phyloP scores from a whole-genome alignment of 2,888 invertebrate species.

The Ectemnius continuus region DNA sequence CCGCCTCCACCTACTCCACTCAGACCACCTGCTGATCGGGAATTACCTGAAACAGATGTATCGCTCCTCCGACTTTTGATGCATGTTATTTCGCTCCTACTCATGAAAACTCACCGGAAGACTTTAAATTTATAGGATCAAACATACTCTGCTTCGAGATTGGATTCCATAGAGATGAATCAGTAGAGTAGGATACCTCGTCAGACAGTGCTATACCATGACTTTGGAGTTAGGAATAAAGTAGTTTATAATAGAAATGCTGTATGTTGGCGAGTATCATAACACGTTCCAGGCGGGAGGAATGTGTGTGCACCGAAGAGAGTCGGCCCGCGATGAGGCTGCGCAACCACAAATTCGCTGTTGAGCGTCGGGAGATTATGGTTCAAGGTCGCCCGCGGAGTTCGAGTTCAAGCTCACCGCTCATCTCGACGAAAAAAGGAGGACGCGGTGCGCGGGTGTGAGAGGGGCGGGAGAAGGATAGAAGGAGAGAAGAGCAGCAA shows the following conservation, averaged over 20 bases:
- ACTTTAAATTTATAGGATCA: neutral
- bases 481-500: neutral
- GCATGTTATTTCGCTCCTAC: neutral
- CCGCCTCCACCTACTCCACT: slow-evolving; percentile 29
- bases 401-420: slow-evolving; percentile 45
- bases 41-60: slow-evolving; percentile 48
- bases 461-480: neutral
- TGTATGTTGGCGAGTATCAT: too few species aligned
- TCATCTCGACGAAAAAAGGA: slow-evolving; percentile 34
- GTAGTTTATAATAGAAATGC: too few species aligned
- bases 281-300: slow-evolving; percentile 1
- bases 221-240: too few species aligned
- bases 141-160: too few species aligned
- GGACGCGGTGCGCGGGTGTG: neutral
- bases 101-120: slow-evolving; percentile 16
- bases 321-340: slow-evolving; percentile 6
- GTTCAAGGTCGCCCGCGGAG: slow-evolving; percentile 54
- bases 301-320: slow-evolving; percentile 3
- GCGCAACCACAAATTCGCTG: slow-evolving; percentile 21
- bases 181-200: too few species aligned
- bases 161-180: too few species aligned
- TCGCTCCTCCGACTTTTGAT: slow-evolving; percentile 32
- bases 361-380: slow-evolving; percentile 35
- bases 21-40: slow-evolving; percentile 55
- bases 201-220: too few species aligned